phyloP scores from a whole-genome alignment of 2,113 vertebrate species.

The Thermophis baileyi region DNA sequence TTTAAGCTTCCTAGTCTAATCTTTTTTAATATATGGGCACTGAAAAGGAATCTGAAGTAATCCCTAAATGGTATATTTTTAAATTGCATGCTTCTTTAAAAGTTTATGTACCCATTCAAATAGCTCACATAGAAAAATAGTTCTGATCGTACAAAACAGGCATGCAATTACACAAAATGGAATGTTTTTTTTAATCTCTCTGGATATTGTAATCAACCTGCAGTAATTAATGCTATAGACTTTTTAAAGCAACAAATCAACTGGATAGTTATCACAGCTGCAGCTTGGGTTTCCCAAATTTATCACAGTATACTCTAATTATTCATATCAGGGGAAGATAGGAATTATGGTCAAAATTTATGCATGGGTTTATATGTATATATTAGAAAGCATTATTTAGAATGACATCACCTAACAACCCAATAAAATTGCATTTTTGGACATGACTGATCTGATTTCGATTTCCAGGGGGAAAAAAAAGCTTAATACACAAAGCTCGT shows the following conservation, averaged over 20 bases:
- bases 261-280: slow-evolving; percentile 24
- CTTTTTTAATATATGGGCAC: slow-evolving; percentile 13
- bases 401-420: background rate
- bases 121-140: background rate
- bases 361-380: background rate
- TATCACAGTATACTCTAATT: background rate
- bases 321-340: slow-evolving; percentile 23
- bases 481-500: slow-evolving; percentile 23
- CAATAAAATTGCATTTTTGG: background rate
- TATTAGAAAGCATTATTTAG: slow-evolving; percentile 6
- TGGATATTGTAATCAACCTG: slow-evolving; percentile 1
- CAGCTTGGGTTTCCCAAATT: background rate
- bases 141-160: slow-evolving; percentile 9
- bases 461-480: slow-evolving; percentile 26
- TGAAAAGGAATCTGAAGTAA: background rate
- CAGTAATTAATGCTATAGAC: slow-evolving; percentile 9
- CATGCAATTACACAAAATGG: background rate
- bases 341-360: background rate
- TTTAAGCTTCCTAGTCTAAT: slow-evolving; percentile 13
- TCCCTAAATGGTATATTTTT: slow-evolving; percentile 29
- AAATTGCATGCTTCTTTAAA: slow-evolving; percentile 13
- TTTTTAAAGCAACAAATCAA: slow-evolving; percentile 30
- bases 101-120: slow-evolving; percentile 38
- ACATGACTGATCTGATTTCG: slow-evolving; percentile 17
- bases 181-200: background rate